Percentiles rank a stretch among this genome's conserved stretches.
Conservation (phyloP, 2,113 vertebrate species). For the Saguinus midas region DNA sequence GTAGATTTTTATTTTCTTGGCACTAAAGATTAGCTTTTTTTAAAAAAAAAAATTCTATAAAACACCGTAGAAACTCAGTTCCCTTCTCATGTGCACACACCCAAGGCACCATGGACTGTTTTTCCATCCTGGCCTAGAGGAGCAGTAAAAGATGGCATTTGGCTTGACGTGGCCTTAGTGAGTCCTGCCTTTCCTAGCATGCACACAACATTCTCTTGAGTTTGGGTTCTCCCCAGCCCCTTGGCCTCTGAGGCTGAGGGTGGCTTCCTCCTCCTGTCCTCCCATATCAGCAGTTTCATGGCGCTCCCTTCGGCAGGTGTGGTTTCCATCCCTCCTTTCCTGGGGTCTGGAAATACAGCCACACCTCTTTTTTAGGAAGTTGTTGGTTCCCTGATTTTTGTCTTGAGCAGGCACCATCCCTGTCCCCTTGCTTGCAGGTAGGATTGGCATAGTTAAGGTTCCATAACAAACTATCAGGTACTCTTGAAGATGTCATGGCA, state of each 20-base stretch:
- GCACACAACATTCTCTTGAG: background rate
- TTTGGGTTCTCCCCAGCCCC: background rate
- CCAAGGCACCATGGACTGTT: background rate
- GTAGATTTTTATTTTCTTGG: constrained; percentile 74
- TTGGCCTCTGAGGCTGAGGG: background rate
- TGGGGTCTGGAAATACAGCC: background rate
- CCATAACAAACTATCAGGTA: background rate
- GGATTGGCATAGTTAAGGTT: background rate
- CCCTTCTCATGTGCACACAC: background rate
- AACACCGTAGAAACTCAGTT: constrained; percentile 41
- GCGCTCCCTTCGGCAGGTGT: background rate
- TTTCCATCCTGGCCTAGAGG: background rate
- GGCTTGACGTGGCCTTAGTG: background rate
- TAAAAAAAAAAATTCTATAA: constrained; percentile 48
- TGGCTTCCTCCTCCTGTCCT: background rate
- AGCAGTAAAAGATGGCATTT: background rate
- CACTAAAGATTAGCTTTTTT: constrained; percentile 75
- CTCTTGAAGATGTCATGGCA: background rate
- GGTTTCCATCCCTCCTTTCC: background rate
- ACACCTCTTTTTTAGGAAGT: background rate
- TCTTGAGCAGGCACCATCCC: background rate
- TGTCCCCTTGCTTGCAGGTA: background rate
- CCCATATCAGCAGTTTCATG: background rate
- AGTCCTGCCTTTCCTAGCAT: background rate
- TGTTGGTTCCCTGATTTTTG: background rate